Percentiles rank a stretch among this genome's conserved stretches.
phyloP scores from a whole-genome alignment of 1,140 invertebrate species.

The Pseudomyrmex flavicornis region DNA sequence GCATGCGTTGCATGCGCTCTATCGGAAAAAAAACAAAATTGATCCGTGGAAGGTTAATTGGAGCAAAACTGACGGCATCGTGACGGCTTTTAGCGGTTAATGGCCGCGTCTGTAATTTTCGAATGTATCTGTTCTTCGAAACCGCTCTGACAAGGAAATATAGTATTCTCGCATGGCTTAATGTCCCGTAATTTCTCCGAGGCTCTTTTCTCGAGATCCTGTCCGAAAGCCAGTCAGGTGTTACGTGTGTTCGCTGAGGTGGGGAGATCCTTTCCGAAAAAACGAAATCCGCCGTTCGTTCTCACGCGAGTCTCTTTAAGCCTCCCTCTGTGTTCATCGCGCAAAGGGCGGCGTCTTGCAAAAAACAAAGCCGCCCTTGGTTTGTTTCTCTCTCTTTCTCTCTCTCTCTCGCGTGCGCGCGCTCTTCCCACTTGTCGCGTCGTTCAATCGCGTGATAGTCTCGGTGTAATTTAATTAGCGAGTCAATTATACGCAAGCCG shows the following conservation, averaged over 20 bases:
- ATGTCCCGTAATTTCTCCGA: slow-evolving; percentile 53
- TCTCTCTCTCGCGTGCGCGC: background rate
- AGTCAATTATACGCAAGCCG: slow-evolving; percentile 21
- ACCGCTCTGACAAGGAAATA: slow-evolving; percentile 40
- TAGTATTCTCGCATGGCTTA: slow-evolving; percentile 55
- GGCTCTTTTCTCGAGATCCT: slow-evolving; percentile 15
- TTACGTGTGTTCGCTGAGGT: background rate
- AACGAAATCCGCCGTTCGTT: slow-evolving; percentile 40
- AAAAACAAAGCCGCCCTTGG: background rate
- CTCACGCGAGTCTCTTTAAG: slow-evolving; percentile 58
- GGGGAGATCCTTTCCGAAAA: slow-evolving; percentile 27
- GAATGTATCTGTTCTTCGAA: slow-evolving; percentile 39
- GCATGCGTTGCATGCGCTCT: background rate
- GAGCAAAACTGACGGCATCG: slow-evolving; percentile 52
- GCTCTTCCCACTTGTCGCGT: background rate
- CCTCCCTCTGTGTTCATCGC: background rate
- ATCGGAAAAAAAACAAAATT: slow-evolving; percentile 3
- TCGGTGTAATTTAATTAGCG: slow-evolving; percentile 45
- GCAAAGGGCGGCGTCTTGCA: background rate
- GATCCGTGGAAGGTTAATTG: slow-evolving; percentile 50
- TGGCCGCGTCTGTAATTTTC: slow-evolving; percentile 54
- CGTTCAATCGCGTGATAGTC: slow-evolving; percentile 35
- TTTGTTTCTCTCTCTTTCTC: background rate
- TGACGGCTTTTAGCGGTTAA: slow-evolving; percentile 56
- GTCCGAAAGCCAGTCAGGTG: slow-evolving; percentile 26